phyloP scores from a whole-genome alignment of 2,113 vertebrate species.

The Phylloscopus trochiloides region DNA sequence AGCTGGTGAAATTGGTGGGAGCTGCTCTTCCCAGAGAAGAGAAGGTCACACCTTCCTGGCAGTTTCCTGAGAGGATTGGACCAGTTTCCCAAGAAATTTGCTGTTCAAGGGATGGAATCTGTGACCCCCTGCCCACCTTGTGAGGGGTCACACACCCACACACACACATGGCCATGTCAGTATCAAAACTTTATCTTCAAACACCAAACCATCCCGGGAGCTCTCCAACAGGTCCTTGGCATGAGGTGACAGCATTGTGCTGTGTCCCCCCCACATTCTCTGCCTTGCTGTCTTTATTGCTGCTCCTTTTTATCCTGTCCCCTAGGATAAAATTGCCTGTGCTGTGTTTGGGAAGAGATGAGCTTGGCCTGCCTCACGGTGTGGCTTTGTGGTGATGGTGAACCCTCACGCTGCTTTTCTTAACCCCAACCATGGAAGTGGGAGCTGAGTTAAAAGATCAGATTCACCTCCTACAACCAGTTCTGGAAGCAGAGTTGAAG shows the following conservation, averaged over 20 bases:
- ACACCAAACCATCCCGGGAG: not conserved
- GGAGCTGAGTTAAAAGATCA: not conserved
- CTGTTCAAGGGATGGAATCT: not conserved
- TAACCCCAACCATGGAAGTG: not conserved
- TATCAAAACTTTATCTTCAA: not conserved
- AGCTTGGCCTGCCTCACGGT: not conserved
- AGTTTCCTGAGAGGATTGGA: not conserved
- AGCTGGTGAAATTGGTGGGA: not conserved
- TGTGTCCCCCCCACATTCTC: rapidly evolving
- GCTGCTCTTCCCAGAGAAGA: not conserved
- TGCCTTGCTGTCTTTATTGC: not conserved
- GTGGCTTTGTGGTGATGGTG: not conserved
- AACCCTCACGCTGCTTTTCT: not conserved
- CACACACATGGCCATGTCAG: rapidly evolving
- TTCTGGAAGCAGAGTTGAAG: not conserved
- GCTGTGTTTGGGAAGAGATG: not conserved
- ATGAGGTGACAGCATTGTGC: not conserved
- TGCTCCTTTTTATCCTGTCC: not conserved
- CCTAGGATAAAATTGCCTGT: rapidly evolving
- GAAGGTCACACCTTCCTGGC: not conserved
- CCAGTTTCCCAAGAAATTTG: not conserved
- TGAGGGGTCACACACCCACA: not conserved
- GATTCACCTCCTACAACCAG: not conserved
- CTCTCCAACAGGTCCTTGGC: not conserved
- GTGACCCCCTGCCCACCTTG: not conserved